These are phyloP conservation scores for Tragopan temminckii DNA, from an alignment of 2,797 vertebrate species.

Conservation along the genomic window DNA sequence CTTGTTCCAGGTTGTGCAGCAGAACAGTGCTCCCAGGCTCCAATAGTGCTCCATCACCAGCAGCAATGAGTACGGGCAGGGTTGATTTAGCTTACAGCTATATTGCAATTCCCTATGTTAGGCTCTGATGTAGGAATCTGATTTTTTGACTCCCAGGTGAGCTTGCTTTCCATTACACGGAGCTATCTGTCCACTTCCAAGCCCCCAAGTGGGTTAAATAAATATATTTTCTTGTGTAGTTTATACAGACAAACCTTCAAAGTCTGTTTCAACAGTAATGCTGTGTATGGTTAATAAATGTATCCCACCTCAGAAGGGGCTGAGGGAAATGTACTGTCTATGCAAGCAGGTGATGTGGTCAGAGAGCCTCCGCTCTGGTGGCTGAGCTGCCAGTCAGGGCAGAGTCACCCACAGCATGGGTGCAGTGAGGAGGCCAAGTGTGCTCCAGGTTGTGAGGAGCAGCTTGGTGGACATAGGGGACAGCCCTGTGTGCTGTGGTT, in stretches of 20 bases:
- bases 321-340: not conserved
- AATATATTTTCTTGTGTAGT: not conserved
- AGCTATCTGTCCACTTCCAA: not conserved
- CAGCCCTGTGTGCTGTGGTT: not conserved
- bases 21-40: not conserved
- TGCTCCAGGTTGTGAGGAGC: not conserved
- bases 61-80: not conserved
- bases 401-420: accelerated
- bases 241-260: not conserved
- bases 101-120: not conserved
- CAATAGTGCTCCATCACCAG: not conserved
- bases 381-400: not conserved
- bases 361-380: not conserved
- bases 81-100: not conserved
- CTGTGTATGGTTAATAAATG: not conserved
- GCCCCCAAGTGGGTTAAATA: not conserved
- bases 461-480: not conserved
- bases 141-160: not conserved
- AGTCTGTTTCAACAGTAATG: not conserved
- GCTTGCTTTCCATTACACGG: not conserved
- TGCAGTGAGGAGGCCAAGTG: accelerated
- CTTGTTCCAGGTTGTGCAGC: not conserved
- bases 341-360: not conserved
- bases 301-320: not conserved
- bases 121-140: not conserved